Conservation (phyloP, 2,888 invertebrate genomes). For the Megaustenia siamemsis region DNA sequence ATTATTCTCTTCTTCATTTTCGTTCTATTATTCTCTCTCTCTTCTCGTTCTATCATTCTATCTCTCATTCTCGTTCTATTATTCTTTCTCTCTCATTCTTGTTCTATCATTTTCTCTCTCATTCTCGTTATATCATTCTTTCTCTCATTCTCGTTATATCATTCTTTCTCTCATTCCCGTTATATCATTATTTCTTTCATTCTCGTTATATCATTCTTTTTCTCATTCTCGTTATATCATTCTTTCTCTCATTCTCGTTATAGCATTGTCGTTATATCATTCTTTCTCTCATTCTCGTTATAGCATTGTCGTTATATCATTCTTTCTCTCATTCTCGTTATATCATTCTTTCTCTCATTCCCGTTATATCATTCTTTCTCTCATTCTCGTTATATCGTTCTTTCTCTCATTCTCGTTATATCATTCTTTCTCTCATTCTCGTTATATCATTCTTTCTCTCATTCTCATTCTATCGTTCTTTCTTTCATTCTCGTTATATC, state of each 20-base stretch:
- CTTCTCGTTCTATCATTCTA: not conserved
- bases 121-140: not conserved
- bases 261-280: not conserved
- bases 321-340: not conserved
- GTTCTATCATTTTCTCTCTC: not conserved
- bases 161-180: too few relatives aligned
- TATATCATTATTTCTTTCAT: not conserved
- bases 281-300: not conserved
- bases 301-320: not conserved
- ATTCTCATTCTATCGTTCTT: too few relatives aligned
- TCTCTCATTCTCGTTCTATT: not conserved
- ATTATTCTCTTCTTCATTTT: too few relatives aligned
- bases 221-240: too few relatives aligned
- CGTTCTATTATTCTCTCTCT: not conserved
- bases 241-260: not conserved
- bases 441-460: too few relatives aligned
- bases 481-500: not conserved
- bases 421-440: too few relatives aligned
- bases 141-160: too few relatives aligned
- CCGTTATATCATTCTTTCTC: too few relatives aligned
- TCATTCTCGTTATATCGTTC: too few relatives aligned
- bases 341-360: too few relatives aligned
- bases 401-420: too few relatives aligned
- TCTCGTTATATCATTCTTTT: not conserved
- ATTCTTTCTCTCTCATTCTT: not conserved